Evolutionary conservation across 92 coral and sea anemone genomes (phyloP).

Genomic region (Porites cylindrica): DNA sequence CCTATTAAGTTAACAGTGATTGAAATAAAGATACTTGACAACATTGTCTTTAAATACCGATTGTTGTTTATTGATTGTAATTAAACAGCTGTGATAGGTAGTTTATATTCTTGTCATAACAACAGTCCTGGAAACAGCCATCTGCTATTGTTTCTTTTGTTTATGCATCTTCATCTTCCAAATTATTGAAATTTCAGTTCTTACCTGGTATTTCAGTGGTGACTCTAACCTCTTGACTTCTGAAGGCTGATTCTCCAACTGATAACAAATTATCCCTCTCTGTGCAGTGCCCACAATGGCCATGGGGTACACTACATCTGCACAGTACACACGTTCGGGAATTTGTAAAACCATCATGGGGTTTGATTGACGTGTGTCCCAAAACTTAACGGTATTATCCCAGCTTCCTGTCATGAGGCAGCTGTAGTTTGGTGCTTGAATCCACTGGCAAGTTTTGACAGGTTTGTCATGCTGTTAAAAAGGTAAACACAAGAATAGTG

Average conservation of each 20-base stretch:
- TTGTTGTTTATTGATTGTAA: too few species aligned
- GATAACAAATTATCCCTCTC: slow-evolving; percentile 95
- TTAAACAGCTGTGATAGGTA: too few species aligned
- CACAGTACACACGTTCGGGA: slow-evolving; percentile 97
- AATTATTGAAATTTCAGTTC: not conserved
- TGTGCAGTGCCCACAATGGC: slow-evolving; percentile 99
- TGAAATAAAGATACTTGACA: too few species aligned
- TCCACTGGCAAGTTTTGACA: slow-evolving; percentile 92
- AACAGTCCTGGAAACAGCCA: too few species aligned
- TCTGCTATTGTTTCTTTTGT: too few species aligned
- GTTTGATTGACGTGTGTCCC: slow-evolving; percentile 91
- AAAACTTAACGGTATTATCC: slow-evolving; percentile 97
- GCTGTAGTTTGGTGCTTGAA: slow-evolving; percentile 94
- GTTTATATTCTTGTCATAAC: too few species aligned
- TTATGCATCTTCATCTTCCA: too few species aligned
- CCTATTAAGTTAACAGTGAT: too few species aligned
- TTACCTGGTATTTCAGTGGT: slow-evolving; percentile 96
- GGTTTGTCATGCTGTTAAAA: slow-evolving; percentile 85
- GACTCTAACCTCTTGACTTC: slow-evolving; percentile 96
- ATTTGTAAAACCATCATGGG: slow-evolving; percentile 86
- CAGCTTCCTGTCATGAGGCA: slow-evolving; percentile 99
- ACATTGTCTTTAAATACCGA: too few species aligned
- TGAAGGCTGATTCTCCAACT: slow-evolving; percentile 91
- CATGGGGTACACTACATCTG: slow-evolving; percentile 98
- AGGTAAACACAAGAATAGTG: too few species aligned